Conservation (phyloP, 2,113 vertebrate genomes). For the Theristicus caerulescens region DNA sequence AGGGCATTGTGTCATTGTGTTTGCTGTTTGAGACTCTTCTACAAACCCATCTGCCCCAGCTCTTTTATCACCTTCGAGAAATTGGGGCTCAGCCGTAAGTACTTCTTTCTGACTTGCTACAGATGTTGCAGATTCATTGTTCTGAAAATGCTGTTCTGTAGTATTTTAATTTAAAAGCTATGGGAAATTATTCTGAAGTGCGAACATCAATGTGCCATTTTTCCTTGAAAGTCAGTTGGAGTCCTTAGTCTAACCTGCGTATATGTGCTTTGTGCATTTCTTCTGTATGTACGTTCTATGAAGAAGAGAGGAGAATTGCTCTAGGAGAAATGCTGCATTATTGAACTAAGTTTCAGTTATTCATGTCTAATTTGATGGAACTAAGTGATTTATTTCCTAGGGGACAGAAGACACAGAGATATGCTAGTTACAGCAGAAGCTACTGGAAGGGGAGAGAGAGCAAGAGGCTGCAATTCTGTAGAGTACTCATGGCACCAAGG, state of each 20-base stretch:
- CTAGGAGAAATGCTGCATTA: not conserved
- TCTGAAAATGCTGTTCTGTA: not conserved
- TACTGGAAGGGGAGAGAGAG: not conserved
- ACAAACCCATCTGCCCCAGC: slow-evolving; percentile 92
- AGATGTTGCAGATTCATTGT: not conserved
- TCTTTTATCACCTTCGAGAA: slow-evolving; percentile 95
- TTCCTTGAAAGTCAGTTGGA: not conserved
- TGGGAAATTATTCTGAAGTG: not conserved
- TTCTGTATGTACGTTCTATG: not conserved
- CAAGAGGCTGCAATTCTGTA: not conserved
- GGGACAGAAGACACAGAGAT: not conserved
- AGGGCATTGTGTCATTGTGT: slow-evolving; percentile 96
- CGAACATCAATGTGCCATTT: not conserved
- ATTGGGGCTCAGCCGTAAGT: slow-evolving; percentile 98
- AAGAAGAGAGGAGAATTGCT: not conserved
- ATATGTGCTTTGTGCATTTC: not conserved
- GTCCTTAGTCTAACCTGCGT: not conserved
- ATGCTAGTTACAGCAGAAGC: not conserved
- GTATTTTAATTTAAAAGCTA: not conserved
- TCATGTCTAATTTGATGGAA: not conserved
- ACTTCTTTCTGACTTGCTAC: not conserved
- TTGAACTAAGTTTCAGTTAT: not conserved
- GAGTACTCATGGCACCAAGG: not conserved
- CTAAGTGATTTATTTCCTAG: not conserved
- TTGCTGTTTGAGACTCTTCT: slow-evolving; percentile 96